phyloP scores from a whole-genome alignment of 2,888 invertebrate species.

The Pilophorus perplexus region DNA sequence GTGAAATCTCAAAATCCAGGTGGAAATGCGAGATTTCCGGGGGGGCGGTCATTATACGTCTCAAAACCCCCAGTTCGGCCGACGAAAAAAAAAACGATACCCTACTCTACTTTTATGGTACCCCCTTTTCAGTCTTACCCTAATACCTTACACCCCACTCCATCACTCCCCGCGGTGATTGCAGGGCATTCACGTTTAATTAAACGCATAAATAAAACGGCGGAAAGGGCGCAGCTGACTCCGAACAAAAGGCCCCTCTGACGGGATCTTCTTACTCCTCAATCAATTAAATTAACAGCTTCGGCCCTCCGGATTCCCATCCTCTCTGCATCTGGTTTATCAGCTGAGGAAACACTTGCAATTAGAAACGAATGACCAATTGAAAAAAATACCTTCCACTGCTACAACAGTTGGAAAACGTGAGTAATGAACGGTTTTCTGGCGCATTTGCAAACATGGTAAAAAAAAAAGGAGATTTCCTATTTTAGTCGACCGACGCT shows the following conservation, averaged over 20 bases:
- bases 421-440: no score
- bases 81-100: not conserved
- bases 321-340: no score
- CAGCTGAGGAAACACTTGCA: no score
- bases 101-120: no score
- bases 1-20: no score
- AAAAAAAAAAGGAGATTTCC: no score
- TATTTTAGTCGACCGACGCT: no score
- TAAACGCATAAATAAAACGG: slow-evolving; percentile 36
- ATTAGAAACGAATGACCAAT: no score
- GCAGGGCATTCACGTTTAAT: slow-evolving; percentile 32
- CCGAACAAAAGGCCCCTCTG: slow-evolving; percentile 14
- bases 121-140: slow-evolving; percentile 11
- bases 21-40: slow-evolving; percentile 36
- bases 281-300: slow-evolving; percentile 31
- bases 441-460: no score
- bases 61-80: not conserved
- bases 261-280: slow-evolving; percentile 24
- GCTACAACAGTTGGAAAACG: no score
- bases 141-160: not conserved
- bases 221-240: slow-evolving; percentile 34
- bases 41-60: not conserved
- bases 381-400: no score
- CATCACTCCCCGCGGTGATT: slow-evolving; percentile 21
- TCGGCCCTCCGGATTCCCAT: no score